Evolutionary conservation across 2,888 invertebrate species (phyloP), one percentile per base, ranked within the genome.

Genomic region (Synanthedon tipuliformis): DNA sequence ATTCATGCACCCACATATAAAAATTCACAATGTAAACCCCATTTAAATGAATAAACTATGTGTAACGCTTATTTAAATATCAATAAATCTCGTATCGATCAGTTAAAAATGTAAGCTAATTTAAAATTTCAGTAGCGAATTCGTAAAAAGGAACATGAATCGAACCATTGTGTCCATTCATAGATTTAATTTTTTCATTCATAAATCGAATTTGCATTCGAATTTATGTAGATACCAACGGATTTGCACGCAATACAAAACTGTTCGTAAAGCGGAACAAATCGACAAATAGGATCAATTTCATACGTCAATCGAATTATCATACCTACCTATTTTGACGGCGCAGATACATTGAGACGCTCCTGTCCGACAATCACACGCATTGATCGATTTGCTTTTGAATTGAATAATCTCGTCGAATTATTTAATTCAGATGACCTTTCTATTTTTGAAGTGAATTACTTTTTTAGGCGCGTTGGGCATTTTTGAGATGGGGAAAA

Each of bases 241-340:
- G 81, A 84, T 85, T 82, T 77, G 73, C 71, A 66, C 68, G 63
- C 63, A 58, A 61, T 66, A 75, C 71, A 77, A 71, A 74, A 70
- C 66, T 63, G 65, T 55, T 59, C 61, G 83, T 71, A 82, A 81
- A 75, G 80, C 71, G 78, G 58, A 66, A 79, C 83, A 78, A 80
- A 83, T 83, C 79, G 61, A 62, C 63, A 73, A 81, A 80, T 78
- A 68, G 73, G 72, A 76, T 76, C 71, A 66, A 64, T 74, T 73
- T 73, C 69, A 65, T 69, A 61, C 66, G 69, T 70, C 71, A 78
- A 73, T 78, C 71, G 74, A 64, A 82, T 83, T 81, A 79, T 66
- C 78, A 78, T 80, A 34, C 34, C 34, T 34, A 34, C n/a, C n/a
- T n/a, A n/a, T n/a, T 72, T 70, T 61, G 57, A 59, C 59, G 59